Base-by-base conservation (phyloP, 2,888 invertebrate genomes). In the Diaprepes abbreviatus region DNA sequence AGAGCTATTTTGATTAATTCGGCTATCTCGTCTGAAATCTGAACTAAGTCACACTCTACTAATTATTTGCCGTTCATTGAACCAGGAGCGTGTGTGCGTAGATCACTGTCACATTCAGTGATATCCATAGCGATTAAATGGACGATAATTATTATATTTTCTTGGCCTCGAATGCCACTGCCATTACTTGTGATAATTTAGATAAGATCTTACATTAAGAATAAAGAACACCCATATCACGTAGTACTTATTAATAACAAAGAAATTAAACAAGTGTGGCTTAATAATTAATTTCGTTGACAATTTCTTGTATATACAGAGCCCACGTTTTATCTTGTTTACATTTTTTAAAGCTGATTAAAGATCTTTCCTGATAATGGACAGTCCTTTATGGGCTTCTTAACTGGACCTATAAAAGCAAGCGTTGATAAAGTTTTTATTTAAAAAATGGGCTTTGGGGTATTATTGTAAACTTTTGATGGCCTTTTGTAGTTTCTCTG, bases 21-120 rank as follows among this genome's bases (percentile, higher is more conserved):
- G 38, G n/a, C 3, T 38, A 55, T 55, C 55, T 5, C 12, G n/a
- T 14, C 14, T 38, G 21, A 24, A 24, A 40, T 54, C 54, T 60
- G 40, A 31, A 38, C 54, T 50, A 16, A 36, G 43, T 64, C 54
- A 64, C 64, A 64, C 55, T 64, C 64, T 57, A 68, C 19, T 65
- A 64, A 64, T 52, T 57, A 57, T 40, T 70, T 52, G 45, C 45
- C 65, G 70, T 65, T 70, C 70, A 43, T 52, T 65, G 70, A 65
- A 59, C 70, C 38, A 52, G 40, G 33, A 12, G 57, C 40, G 52
- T 16, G 17, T 45, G 40, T 60, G 63, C 33, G 57, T 63, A 69
- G 62, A 57, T 63, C 69, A 64, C 64, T 64, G 69, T 54, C 55
- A 60, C 24, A 54, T 60, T 43, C 55, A 54, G 43, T 66, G 54